phyloP scores from a whole-genome alignment of 1,140 invertebrate species.

The Pygmarrhopalites habei region DNA sequence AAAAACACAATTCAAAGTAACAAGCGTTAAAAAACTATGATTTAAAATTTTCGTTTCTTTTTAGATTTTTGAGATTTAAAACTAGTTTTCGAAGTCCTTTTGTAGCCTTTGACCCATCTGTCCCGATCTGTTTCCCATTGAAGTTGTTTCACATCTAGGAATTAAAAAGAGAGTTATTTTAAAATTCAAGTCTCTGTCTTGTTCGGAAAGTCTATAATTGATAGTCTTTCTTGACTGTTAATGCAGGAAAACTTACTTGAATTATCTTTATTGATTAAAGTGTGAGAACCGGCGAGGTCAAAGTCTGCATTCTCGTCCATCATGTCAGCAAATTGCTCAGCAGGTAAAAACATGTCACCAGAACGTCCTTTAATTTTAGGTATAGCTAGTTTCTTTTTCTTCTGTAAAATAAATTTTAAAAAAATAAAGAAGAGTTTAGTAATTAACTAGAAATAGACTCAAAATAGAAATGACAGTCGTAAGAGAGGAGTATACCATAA shows the following conservation, averaged over 20 bases:
- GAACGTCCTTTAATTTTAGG: slow-evolving; percentile 10
- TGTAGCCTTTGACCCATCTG: slow-evolving; percentile 35
- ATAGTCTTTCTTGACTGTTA: too few relatives aligned
- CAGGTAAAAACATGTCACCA: slow-evolving; percentile 40
- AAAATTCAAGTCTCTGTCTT: too few relatives aligned
- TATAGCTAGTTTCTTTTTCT: slow-evolving; percentile 4
- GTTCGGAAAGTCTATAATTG: too few relatives aligned
- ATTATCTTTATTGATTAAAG: slow-evolving; percentile 38
- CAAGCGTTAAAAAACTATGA: too few relatives aligned
- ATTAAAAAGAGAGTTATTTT: slow-evolving; percentile 8
- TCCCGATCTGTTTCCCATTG: slow-evolving; percentile 40
- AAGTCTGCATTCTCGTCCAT: slow-evolving; percentile 34
- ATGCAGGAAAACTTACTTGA: too few relatives aligned
- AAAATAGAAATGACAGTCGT: background rate
- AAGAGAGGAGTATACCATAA: too few relatives aligned
- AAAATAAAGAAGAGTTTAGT: background rate
- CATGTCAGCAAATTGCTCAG: slow-evolving; percentile 39
- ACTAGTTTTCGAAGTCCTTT: slow-evolving; percentile 10
- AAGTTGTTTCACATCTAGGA: slow-evolving; percentile 36
- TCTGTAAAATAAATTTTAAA: background rate
- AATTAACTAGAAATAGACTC: background rate
- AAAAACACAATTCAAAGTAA: too few relatives aligned
- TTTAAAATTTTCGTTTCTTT: slow-evolving; percentile 1
- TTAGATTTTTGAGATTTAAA: slow-evolving; percentile 10
- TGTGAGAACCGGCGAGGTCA: slow-evolving; percentile 22